These are phyloP conservation scores for Labeo rohita DNA, from an alignment of 2,113 vertebrate genomes.

Conservation along the genomic window DNA sequence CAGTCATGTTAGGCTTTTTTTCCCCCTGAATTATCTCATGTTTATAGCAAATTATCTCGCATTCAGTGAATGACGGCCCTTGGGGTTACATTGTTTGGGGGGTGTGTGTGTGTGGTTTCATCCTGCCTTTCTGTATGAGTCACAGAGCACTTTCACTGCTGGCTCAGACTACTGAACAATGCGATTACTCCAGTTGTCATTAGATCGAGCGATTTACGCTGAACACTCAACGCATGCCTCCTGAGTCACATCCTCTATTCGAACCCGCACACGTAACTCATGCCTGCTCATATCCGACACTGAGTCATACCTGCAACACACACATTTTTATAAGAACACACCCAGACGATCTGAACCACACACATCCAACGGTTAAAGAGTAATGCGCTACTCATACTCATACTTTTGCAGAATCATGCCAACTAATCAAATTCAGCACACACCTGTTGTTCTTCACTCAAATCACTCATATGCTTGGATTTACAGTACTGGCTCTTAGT, in stretches of 20 bases:
- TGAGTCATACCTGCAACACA: slow-evolving; percentile 47
- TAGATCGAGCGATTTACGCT: slow-evolving; percentile 39
- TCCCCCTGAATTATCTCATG: not conserved
- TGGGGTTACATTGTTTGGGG: slow-evolving; percentile 30
- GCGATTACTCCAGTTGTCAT: slow-evolving; percentile 29
- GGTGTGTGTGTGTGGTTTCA: slow-evolving; percentile 9
- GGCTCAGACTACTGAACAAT: slow-evolving; percentile 30
- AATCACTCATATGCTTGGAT: not conserved
- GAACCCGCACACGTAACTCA: slow-evolving; percentile 26
- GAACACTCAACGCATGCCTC: slow-evolving; percentile 28
- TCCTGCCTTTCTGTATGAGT: slow-evolving; percentile 38
- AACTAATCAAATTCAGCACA: not conserved
- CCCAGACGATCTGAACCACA: not conserved
- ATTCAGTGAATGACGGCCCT: slow-evolving; percentile 16
- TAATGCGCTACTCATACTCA: not conserved
- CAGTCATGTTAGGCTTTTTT: slow-evolving; percentile 10
- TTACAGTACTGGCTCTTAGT: not conserved
- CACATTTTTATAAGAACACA: slow-evolving; percentile 18
- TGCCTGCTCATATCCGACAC: slow-evolving; percentile 11
- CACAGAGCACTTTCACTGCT: slow-evolving; percentile 44
- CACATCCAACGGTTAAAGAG: not conserved
- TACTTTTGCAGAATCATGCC: not conserved
- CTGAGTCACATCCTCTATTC: slow-evolving; percentile 51
- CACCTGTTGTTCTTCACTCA: not conserved
- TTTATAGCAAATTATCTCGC: slow-evolving; percentile 11